Conservation (phyloP, 2,888 invertebrate species). For the Pristionchus fissidentatus region DNA sequence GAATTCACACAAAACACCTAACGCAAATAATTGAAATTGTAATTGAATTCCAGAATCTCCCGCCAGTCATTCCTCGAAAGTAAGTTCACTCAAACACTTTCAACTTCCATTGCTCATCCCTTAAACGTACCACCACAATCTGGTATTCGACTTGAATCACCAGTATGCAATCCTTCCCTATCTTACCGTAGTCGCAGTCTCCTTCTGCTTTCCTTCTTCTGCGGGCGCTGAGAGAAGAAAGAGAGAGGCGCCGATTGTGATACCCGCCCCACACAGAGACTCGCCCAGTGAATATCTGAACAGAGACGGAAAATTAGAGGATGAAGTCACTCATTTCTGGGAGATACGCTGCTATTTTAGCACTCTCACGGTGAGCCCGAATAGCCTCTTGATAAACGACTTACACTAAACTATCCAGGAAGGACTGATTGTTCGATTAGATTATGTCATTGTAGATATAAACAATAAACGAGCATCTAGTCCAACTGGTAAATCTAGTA, state of each 20-base stretch:
- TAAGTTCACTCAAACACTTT: too few species aligned
- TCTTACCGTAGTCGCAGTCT: constrained; percentile 34
- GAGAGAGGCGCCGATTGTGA: constrained; percentile 92
- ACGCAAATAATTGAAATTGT: too few species aligned
- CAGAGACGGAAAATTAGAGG: not conserved
- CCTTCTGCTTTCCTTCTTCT: not conserved
- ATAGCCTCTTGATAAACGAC: too few species aligned
- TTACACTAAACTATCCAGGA: too few species aligned
- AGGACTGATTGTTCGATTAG: not conserved
- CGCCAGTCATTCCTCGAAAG: too few species aligned
- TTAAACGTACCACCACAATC: not conserved
- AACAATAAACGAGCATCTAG: not conserved
- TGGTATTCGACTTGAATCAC: not conserved
- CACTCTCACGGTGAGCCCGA: too few species aligned
- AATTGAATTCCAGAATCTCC: too few species aligned
- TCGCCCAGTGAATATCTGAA: constrained; percentile 82
- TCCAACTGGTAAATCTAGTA: not conserved
- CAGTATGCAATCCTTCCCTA: not conserved
- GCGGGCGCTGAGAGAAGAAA: constrained; percentile 82
- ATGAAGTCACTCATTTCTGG: too few species aligned
- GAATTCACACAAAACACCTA: too few species aligned
- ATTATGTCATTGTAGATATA: not conserved
- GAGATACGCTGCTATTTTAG: too few species aligned
- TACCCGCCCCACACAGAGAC: constrained; percentile 89
- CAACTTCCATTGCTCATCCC: not conserved